Base-by-base conservation (phyloP, 1,140 invertebrate species). In the Meteorus sp. region DNA sequence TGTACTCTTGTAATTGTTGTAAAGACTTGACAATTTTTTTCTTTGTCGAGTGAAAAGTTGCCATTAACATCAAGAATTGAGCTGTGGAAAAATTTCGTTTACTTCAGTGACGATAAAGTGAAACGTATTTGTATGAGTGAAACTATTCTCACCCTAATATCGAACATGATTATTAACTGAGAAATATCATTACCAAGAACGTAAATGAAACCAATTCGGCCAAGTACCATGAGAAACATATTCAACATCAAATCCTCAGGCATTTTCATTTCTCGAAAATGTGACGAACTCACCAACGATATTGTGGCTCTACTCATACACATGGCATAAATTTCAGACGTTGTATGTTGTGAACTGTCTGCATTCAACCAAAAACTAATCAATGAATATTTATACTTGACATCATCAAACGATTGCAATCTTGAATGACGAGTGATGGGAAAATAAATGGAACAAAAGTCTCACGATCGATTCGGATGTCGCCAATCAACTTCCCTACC, bases 161-260 rank as follows among this genome's bases (percentile, higher is more conserved):
- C 6, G 29, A 33, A 33, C 11, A 33, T 48, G 50, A 37, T 19
- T 41, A 27, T 54, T 13, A 1, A 29, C 60, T 41, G 3, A 5
- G 31, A 9, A 39, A 39, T 37, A 48, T 43, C 52, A 50, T 27
- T 58, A 77, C 75, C 61, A 27, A 78, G 39, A 17, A 77, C 23
- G 59, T 71, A 78, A 53, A 77, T 66, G n/a, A 69, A 70, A 35
- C 66, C 73, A 3, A 77, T 47, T 53, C 71, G 70, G 11, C 76
- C 76, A 0, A 72, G 11, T 0, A 78, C 9, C 0, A 73, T 64
- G 4, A 75, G 51, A 20, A 72, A 20, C 4, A 75, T 8, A 63
- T 78, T 77, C 2, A 75, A 35, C 39, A 73, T 41, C 9, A 78
- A 71, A 52, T 80, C 76, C 47, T 78, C 76, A 3, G 56, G 39